A percentile compares a stretch with the other conserved stretches of the same genome.
phyloP scores from a whole-genome alignment of 2,797 vertebrate genomes.

The Urophycis tenuis region DNA sequence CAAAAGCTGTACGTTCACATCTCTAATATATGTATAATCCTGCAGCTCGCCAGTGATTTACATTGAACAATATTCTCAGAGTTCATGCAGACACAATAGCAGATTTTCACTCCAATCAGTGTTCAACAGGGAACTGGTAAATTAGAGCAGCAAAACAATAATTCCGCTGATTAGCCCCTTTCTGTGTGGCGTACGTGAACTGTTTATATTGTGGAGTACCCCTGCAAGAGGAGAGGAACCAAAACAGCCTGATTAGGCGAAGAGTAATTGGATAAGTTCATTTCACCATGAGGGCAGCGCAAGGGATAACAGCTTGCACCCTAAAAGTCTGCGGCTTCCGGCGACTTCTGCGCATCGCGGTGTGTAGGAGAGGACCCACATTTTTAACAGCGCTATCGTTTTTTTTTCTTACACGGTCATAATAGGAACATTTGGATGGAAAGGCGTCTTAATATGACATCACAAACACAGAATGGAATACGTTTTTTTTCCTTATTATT shows the following conservation, averaged over 20 bases:
- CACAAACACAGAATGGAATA: not conserved
- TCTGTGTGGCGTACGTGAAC: constrained; percentile 99
- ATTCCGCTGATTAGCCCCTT: constrained; percentile 99
- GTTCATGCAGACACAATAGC: constrained; percentile 75
- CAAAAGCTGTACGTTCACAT: constrained; percentile 49
- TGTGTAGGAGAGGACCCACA: not conserved
- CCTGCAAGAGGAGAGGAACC: constrained; percentile 99
- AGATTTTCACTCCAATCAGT: constrained; percentile 99
- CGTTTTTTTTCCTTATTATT: not conserved
- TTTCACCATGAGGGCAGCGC: constrained; percentile 96
- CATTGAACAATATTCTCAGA: constrained; percentile 70
- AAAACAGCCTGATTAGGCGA: constrained; percentile 99
- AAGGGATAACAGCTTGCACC: constrained; percentile 91
- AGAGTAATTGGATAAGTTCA: constrained; percentile 99
- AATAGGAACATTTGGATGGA: not conserved
- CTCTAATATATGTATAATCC: constrained; percentile 65
- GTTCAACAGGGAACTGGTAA: constrained; percentile 97
- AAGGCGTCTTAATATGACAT: not conserved
- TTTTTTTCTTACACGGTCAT: not conserved
- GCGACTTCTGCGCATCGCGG: constrained; percentile 60
- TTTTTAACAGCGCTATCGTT: not conserved
- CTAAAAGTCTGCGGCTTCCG: constrained; percentile 83
- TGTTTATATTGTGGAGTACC: constrained; percentile 99
- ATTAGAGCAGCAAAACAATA: constrained; percentile 99
- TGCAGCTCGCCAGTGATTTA: constrained; percentile 66